Conservation (phyloP, 2,888 invertebrate species). For the Micropterix aruncella region DNA sequence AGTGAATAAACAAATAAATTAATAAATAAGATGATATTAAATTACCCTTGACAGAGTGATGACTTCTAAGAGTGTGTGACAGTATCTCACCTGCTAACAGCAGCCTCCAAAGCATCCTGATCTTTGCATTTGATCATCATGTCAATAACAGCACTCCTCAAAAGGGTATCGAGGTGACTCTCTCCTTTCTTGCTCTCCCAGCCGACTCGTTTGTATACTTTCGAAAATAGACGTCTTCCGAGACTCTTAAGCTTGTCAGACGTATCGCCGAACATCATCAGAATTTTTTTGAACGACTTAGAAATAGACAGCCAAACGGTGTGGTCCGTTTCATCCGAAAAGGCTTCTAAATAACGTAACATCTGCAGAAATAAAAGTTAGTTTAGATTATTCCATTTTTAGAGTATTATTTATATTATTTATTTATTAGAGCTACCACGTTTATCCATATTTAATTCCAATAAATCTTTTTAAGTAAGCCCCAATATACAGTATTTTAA, state of each 20-base stretch:
- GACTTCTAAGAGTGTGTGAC: too few species aligned
- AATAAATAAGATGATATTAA: too few species aligned
- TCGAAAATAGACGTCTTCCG: conserved; percentile 56
- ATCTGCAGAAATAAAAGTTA: conserved; percentile 21
- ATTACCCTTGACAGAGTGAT: too few species aligned
- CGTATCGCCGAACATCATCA: conserved; percentile 59
- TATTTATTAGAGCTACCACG: neutral
- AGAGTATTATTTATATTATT: too few species aligned
- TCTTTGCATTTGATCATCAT: conserved; percentile 74
- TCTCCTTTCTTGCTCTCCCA: conserved; percentile 77
- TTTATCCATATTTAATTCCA: too few species aligned
- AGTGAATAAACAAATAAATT: too few species aligned
- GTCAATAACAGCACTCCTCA: conserved; percentile 72
- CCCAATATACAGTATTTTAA: too few species aligned
- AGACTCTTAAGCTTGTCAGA: conserved; percentile 60
- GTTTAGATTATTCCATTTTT: neutral
- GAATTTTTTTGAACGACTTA: conserved; percentile 64
- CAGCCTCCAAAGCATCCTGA: conserved; percentile 62
- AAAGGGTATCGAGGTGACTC: conserved; percentile 73
- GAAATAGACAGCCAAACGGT: conserved; percentile 86
- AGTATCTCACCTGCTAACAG: conserved; percentile 40
- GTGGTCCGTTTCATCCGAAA: conserved; percentile 75
- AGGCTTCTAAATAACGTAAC: conserved; percentile 73
- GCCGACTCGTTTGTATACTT: conserved; percentile 60
- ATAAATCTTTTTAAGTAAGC: too few species aligned